phyloP scores from a whole-genome alignment of 2,888 invertebrate genomes.

The Andrena minutula region DNA sequence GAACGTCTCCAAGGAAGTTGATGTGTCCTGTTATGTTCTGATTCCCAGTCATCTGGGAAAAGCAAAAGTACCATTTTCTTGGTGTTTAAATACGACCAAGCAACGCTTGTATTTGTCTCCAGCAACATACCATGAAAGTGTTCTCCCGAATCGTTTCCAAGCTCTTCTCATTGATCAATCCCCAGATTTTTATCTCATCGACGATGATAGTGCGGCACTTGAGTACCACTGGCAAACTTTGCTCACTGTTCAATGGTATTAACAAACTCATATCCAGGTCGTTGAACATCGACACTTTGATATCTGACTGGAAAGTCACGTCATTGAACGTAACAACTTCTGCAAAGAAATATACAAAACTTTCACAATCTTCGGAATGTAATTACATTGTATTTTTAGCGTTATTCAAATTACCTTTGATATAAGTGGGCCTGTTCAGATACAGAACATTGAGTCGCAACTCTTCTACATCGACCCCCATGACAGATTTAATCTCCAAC shows the following conservation, averaged over 20 bases:
- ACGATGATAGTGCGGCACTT: slow-evolving; percentile 81
- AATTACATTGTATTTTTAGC: too few species aligned
- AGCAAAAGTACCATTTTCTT: neutral
- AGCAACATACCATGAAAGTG: slow-evolving; percentile 86
- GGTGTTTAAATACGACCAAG: neutral
- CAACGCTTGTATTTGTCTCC: neutral
- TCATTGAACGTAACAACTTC: slow-evolving; percentile 84
- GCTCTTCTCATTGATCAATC: slow-evolving; percentile 84
- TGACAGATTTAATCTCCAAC: slow-evolving; percentile 67
- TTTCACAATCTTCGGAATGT: too few species aligned
- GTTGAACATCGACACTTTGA: slow-evolving; percentile 85
- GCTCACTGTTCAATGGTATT: slow-evolving; percentile 85
- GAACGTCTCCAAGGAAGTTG: slow-evolving; percentile 68
- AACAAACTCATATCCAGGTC: slow-evolving; percentile 84
- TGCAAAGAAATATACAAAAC: slow-evolving; percentile 73
- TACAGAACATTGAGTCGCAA: slow-evolving; percentile 68
- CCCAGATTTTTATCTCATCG: slow-evolving; percentile 68
- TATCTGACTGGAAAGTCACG: slow-evolving; percentile 83
- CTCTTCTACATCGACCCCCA: slow-evolving; percentile 69
- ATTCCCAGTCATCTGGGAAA: slow-evolving; percentile 66
- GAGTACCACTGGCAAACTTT: slow-evolving; percentile 83
- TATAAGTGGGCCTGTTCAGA: slow-evolving; percentile 65
- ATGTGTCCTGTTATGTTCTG: slow-evolving; percentile 76
- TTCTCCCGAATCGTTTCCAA: slow-evolving; percentile 85
- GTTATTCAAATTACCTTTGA: slow-evolving; percentile 64